These are phyloP conservation scores for Microplitis mediator DNA, from an alignment of 1,140 invertebrate species.

Conservation along the genomic window DNA sequence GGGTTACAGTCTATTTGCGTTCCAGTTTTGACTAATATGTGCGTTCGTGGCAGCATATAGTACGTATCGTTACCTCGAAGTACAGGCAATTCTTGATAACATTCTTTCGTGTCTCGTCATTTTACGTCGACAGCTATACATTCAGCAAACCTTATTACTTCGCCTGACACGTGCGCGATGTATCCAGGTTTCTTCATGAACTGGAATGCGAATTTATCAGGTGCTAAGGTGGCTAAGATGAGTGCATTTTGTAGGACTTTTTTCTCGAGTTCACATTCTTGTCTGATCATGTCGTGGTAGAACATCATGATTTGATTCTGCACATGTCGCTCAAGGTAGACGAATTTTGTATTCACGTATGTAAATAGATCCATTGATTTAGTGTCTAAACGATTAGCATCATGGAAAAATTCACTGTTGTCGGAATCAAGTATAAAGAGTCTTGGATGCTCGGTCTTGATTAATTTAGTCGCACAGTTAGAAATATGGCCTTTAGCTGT, in stretches of 20 bases:
- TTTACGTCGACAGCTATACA: slow-evolving; percentile 33
- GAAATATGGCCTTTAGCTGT: background rate
- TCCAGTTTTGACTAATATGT: slow-evolving; percentile 24
- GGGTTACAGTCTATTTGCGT: slow-evolving; percentile 20
- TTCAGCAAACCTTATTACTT: slow-evolving; percentile 37
- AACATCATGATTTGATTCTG: too few species aligned
- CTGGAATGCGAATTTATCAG: slow-evolving; percentile 36
- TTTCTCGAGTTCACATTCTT: too few species aligned
- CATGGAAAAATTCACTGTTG: background rate
- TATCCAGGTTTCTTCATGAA: slow-evolving; percentile 38
- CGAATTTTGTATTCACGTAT: background rate
- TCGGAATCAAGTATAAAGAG: background rate
- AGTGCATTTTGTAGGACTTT: background rate
- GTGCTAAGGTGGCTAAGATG: slow-evolving; percentile 23
- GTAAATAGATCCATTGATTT: slow-evolving; percentile 6
- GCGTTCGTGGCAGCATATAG: slow-evolving; percentile 27
- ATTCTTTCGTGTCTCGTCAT: slow-evolving; percentile 12
- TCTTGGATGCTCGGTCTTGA: background rate
- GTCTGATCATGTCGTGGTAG: too few species aligned
- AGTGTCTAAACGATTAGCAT: background rate
- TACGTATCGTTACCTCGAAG: slow-evolving; percentile 13
- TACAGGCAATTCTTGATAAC: slow-evolving; percentile 27
- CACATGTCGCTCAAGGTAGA: background rate
- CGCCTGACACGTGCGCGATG: slow-evolving; percentile 34
- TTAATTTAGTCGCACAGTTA: background rate